Conservation (phyloP, 1,140 invertebrate species). For the Bombus waltoni region DNA sequence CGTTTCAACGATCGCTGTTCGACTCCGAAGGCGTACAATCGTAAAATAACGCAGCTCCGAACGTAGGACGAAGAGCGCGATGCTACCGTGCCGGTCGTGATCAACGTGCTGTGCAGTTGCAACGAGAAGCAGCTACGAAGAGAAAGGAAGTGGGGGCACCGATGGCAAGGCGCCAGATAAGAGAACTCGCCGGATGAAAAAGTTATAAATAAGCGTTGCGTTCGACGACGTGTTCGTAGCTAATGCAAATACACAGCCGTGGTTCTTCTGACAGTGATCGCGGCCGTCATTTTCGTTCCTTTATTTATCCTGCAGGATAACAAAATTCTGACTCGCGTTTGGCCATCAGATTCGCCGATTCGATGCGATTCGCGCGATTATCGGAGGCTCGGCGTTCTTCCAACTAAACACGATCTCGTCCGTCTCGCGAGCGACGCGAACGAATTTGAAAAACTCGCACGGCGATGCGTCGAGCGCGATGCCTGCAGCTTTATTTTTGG, state of each 20-base stretch:
- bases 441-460: not conserved
- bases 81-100: slow-evolving; percentile 25
- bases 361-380: not conserved
- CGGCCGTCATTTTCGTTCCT: not conserved
- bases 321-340: not conserved
- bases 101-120: slow-evolving; percentile 41
- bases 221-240: slow-evolving; percentile 48
- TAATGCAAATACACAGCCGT: slow-evolving; percentile 50
- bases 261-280: slow-evolving; percentile 28
- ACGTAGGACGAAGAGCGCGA: not conserved
- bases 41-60: not conserved
- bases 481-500: slow-evolving; percentile 50
- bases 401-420: no score
- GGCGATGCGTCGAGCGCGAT: not conserved
- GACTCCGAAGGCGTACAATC: no score
- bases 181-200: slow-evolving; percentile 57
- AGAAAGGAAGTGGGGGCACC: slow-evolving; percentile 7
- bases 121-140: slow-evolving; percentile 11
- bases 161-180: slow-evolving; percentile 59
- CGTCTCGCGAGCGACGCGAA: no score
- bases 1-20: not conserved
- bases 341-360: no score
- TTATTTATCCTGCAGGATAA: not conserved
- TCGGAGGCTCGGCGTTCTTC: not conserved
- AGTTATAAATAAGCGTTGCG: slow-evolving; percentile 62